These are phyloP conservation scores for Lypha dubia DNA, from an alignment of 2,888 invertebrate genomes.

Conservation along the genomic window DNA sequence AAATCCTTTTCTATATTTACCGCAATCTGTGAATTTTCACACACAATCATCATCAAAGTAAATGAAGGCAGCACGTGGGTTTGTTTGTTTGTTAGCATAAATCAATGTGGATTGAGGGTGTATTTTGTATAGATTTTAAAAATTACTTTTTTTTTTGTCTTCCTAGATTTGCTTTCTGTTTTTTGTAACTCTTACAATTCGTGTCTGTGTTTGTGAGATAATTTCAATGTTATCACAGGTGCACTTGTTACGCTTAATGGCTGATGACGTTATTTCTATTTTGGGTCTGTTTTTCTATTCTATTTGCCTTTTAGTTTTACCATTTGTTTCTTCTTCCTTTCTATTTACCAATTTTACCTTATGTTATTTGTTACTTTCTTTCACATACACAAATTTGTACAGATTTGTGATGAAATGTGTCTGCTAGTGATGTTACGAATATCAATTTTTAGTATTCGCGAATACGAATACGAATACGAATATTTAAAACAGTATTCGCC, in stretches of 20 bases:
- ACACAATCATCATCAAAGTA: conserved; percentile 59
- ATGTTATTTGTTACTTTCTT: conserved; percentile 29
- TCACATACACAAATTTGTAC: neutral
- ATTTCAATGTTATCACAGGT: conserved; percentile 74
- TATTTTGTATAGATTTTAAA: conserved; percentile 42
- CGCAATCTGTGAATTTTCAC: conserved; percentile 72
- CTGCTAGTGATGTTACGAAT: too few species aligned
- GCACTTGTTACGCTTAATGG: conserved; percentile 73
- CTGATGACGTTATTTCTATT: conserved; percentile 64
- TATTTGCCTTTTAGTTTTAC: neutral
- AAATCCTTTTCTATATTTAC: conserved; percentile 68
- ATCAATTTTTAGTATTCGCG: too few species aligned
- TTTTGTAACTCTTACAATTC: conserved; percentile 32
- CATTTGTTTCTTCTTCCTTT: conserved; percentile 2
- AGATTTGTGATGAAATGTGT: too few species aligned
- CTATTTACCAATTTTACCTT: neutral
- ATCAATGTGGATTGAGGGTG: neutral
- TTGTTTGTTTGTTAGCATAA: conserved; percentile 10
- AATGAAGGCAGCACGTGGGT: neutral
- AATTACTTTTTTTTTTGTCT: neutral
- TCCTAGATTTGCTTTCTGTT: neutral
- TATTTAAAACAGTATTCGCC: too few species aligned
- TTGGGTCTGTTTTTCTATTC: conserved; percentile 25
- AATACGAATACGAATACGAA: too few species aligned
- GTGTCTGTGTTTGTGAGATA: conserved; percentile 68